Evolutionary conservation across 2,113 vertebrate species (phyloP), one percentile per base, ranked within the genome.

Genomic region (Clupea harengus): DNA sequence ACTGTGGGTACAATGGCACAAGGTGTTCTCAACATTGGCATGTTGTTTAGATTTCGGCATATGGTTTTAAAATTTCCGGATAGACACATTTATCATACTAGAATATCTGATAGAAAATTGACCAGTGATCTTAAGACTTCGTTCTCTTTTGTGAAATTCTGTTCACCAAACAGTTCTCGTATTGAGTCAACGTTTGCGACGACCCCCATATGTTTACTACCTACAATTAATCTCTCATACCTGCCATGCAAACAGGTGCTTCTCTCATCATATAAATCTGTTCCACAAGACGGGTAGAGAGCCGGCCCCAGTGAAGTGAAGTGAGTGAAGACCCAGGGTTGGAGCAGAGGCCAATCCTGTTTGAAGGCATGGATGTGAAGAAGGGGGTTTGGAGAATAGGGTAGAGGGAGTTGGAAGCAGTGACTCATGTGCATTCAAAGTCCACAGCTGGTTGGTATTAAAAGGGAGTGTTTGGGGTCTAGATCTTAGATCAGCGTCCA

Each of bases 371-470:
- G 45, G 32, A 47, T 22, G 46, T 46, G 45, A 39, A 2, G 72
- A n/a, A 47, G 18, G 28, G 81, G 45, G 18, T 45, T 45, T 44
- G 39, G 64, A 32, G 11, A 80, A 15, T 7, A 82, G 72, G 17
- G 67, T 39, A 45, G 50, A 81, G 81, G 44, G 3, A 87, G 88
- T 89, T 52, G 57, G 72, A 78, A 78, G 72, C 72, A 78, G 28
- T 78, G 72, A 78, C 72, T 78, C 72, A 78, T 78, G 64, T 28
- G 72, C 72, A 39, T 17, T 78, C 72, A 78, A 32, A 75, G 44
- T 64, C 64, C 82, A 87, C 93, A 94, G 92, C 91, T 94, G 94
- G 92, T 93, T 92, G 86, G 85, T 89, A 93, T 95, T 95, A 93
- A 57, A 60, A 83, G 83, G 45, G 84, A 85, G 75, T 86, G 72